Percentiles rank a stretch among this genome's conserved stretches.
These are phyloP conservation scores for Lophius americanus DNA, from an alignment of 2,797 vertebrate genomes.

Conservation along the genomic window DNA sequence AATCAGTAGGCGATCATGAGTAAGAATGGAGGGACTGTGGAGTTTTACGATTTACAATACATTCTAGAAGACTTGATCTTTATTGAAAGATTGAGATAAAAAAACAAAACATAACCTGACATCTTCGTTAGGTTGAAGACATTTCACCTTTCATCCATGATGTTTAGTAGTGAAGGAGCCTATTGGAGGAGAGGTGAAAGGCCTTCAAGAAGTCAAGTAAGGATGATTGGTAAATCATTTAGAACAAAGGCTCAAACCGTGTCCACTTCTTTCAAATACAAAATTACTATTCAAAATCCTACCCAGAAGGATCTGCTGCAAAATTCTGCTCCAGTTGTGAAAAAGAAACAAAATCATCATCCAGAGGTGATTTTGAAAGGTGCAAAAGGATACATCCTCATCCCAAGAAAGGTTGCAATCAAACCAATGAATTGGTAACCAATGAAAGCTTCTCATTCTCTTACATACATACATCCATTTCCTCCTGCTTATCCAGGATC, in stretches of 20 bases:
- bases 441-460: background rate
- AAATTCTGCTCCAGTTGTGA: background rate
- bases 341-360: background rate
- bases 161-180: no score
- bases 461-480: no score
- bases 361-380: background rate
- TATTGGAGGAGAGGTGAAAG: no score
- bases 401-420: background rate
- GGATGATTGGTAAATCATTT: no score
- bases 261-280: background rate
- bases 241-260: background rate
- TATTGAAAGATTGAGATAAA: background rate
- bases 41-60: background rate
- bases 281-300: background rate
- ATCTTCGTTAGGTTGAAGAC: no score
- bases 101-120: background rate
- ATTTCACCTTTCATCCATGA: no score
- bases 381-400: background rate
- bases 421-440: background rate
- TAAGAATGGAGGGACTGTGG: background rate
- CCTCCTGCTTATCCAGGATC: no score
- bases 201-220: no score
- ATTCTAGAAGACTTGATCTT: background rate
- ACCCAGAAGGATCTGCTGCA: background rate
- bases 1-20: conserved; percentile 58